A percentile compares a stretch with the other conserved stretches of the same genome.
phyloP scores from a whole-genome alignment of 2,888 invertebrate species.

The Andrena bucephala region DNA sequence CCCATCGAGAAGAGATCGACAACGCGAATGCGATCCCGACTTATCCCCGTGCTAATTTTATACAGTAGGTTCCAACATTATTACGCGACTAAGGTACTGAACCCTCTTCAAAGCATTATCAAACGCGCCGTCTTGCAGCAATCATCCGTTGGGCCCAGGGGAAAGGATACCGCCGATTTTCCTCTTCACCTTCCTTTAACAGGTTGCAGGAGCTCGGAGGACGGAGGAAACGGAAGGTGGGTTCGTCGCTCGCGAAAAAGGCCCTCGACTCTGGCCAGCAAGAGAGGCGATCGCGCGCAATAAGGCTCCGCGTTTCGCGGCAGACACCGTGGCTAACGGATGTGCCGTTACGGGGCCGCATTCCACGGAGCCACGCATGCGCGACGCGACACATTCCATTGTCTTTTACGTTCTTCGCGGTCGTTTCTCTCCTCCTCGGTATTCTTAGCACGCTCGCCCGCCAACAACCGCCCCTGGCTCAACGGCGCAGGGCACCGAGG shows the following conservation, averaged over 20 bases:
- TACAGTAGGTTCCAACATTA: too few species aligned
- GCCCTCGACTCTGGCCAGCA: conserved; percentile 20
- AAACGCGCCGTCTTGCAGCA: not conserved
- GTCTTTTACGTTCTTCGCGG: conserved; percentile 82
- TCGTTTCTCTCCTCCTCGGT: conserved; percentile 74
- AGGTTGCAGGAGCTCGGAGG: not conserved
- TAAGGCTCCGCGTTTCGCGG: conserved; percentile 73
- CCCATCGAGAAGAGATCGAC: too few species aligned
- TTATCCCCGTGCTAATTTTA: too few species aligned
- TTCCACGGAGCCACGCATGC: conserved; percentile 83
- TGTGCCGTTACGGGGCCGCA: conserved; percentile 84
- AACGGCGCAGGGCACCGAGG: conserved; percentile 58
- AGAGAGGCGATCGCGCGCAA: conserved; percentile 66
- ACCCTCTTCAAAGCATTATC: too few species aligned
- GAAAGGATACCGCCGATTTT: too few species aligned
- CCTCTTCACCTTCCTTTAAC: not conserved
- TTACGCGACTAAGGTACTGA: too few species aligned
- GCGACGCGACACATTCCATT: conserved; percentile 84
- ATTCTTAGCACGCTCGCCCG: conserved; percentile 75
- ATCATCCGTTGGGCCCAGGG: not conserved
- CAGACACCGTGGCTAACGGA: conserved; percentile 82
- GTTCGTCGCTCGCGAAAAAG: conserved; percentile 30
- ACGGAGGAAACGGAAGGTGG: conserved; percentile 2
- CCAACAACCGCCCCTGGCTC: conserved; percentile 68
- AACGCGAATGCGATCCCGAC: too few species aligned